These are phyloP conservation scores for Porphyrio hochstetteri DNA, from an alignment of 2,113 vertebrate genomes.

Conservation along the genomic window DNA sequence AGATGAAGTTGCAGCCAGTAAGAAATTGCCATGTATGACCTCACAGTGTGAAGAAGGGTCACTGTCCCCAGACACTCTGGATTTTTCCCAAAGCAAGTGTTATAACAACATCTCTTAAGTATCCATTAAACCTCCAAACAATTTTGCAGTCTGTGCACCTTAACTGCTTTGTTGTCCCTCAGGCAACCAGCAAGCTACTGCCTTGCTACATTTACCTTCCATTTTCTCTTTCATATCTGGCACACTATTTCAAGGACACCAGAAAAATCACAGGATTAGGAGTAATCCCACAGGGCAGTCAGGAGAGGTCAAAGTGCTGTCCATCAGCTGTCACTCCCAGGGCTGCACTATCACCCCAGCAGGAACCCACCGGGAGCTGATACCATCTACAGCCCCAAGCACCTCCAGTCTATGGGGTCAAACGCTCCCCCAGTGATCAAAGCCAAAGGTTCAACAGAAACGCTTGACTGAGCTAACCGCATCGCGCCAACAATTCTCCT, in stretches of 20 bases:
- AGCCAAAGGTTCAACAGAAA: not conserved
- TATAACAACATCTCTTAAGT: not conserved
- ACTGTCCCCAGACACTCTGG: not conserved
- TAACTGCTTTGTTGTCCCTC: not conserved
- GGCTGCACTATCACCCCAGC: not conserved
- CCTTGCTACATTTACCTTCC: not conserved
- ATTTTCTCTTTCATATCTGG: not conserved
- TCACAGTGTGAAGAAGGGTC: rapidly evolving
- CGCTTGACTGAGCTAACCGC: not conserved
- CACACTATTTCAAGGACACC: not conserved
- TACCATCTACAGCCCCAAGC: not conserved
- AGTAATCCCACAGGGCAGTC: not conserved
- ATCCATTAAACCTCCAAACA: not conserved
- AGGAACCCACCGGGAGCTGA: not conserved
- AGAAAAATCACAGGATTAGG: not conserved
- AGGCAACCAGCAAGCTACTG: not conserved
- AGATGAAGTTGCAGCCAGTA: not conserved
- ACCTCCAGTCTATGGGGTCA: not conserved
- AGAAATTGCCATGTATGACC: not conserved
- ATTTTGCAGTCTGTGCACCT: not conserved
- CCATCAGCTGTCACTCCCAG: not conserved
- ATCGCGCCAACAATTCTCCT: not conserved
- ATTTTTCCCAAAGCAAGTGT: not conserved
- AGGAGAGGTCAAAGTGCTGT: not conserved
- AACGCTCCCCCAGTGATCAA: not conserved